These are phyloP conservation scores for Sphyrna mokarran DNA, from an alignment of 2,113 vertebrate genomes.

Conservation along the genomic window DNA sequence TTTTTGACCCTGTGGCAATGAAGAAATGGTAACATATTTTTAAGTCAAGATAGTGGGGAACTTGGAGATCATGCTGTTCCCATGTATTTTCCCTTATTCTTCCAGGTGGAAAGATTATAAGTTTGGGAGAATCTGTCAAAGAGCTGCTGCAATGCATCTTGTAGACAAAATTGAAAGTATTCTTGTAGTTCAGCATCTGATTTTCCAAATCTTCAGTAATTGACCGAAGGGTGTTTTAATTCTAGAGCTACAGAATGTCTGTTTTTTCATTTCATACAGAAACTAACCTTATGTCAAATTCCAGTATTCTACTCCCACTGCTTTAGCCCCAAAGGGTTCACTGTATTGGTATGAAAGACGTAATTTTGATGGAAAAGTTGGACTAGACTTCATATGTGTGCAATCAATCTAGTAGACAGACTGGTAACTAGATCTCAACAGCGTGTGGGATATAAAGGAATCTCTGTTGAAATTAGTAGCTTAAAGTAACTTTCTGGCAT, in stretches of 20 bases:
- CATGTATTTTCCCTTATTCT: too few relatives aligned
- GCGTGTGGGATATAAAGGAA: background rate
- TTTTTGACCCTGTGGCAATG: too few relatives aligned
- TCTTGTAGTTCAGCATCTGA: background rate
- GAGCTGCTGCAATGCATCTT: too few relatives aligned
- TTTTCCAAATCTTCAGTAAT: too few relatives aligned
- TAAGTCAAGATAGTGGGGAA: too few relatives aligned
- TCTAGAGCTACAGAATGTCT: too few relatives aligned
- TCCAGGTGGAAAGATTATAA: too few relatives aligned
- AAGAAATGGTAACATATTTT: too few relatives aligned
- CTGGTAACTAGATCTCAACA: background rate
- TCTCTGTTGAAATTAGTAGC: background rate
- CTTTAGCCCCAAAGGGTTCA: background rate
- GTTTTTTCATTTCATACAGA: background rate
- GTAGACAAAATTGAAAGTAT: background rate
- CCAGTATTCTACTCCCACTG: background rate
- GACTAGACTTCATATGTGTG: background rate
- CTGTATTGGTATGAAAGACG: background rate
- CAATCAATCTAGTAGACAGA: background rate
- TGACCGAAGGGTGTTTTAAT: too few relatives aligned
- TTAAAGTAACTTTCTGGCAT: background rate
- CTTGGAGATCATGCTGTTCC: too few relatives aligned
- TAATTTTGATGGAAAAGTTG: background rate
- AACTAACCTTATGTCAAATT: background rate
- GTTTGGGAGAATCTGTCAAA: too few relatives aligned